These are phyloP conservation scores for Ameiurus melas DNA, from an alignment of 2,113 vertebrate genomes.

Conservation along the genomic window DNA sequence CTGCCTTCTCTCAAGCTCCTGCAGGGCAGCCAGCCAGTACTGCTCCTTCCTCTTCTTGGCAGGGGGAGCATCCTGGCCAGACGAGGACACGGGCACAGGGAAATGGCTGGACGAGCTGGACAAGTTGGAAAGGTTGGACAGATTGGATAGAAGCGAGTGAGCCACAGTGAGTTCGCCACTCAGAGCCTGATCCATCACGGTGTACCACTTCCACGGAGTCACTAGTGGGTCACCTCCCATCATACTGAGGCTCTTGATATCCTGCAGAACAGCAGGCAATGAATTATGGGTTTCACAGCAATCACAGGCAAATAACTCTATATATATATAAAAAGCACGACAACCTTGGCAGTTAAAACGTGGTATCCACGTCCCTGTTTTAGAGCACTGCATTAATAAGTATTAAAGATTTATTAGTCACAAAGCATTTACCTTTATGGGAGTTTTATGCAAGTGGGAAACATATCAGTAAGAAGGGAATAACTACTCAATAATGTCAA, in stretches of 20 bases:
- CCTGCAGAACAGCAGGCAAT: constrained; percentile 31
- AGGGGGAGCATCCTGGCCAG: constrained; percentile 33
- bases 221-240: constrained; percentile 20
- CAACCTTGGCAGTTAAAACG: too few relatives aligned
- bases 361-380: too few relatives aligned
- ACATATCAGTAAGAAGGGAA: too few relatives aligned
- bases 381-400: too few relatives aligned
- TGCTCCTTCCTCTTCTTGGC: constrained; percentile 41
- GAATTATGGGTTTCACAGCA: background rate
- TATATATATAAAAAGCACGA: too few relatives aligned
- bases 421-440: too few relatives aligned
- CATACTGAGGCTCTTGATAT: constrained; percentile 43
- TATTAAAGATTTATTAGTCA: too few relatives aligned
- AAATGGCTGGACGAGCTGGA: constrained; percentile 16
- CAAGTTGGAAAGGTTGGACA: background rate
- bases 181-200: constrained; percentile 47
- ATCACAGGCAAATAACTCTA: background rate
- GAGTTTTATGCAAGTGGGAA: too few relatives aligned
- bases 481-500: too few relatives aligned
- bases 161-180: constrained; percentile 30
- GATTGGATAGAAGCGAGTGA: constrained; percentile 8
- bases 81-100: constrained; percentile 20
- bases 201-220: constrained; percentile 48
- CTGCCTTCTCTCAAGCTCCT: constrained; percentile 43
- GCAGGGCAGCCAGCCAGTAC: constrained; percentile 30